Evolutionary conservation across 1,140 invertebrate species (phyloP).

Genomic region (Euwallacea fornicatus): DNA sequence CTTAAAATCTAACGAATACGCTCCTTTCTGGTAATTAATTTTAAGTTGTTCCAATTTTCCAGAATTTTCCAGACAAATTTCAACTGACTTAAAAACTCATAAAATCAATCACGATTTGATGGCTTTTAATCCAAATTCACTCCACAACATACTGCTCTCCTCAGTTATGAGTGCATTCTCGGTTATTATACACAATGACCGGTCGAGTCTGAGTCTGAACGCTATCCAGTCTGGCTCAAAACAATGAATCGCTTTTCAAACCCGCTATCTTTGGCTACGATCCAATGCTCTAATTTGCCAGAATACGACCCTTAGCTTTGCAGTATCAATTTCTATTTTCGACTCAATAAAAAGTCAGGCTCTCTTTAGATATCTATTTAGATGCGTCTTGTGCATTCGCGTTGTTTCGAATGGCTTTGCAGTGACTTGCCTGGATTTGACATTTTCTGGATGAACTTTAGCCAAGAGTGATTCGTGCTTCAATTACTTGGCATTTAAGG

Average conservation of each 20-base stretch:
- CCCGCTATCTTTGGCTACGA: slow-evolving; percentile 17
- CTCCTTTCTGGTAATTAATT: no score
- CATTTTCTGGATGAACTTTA: slow-evolving; percentile 21
- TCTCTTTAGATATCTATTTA: slow-evolving; percentile 32
- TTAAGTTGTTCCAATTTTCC: no score
- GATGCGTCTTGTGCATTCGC: slow-evolving; percentile 20
- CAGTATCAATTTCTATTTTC: slow-evolving; percentile 30
- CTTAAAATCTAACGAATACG: no score
- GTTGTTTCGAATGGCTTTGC: slow-evolving; percentile 13
- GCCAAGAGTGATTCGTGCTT: slow-evolving; percentile 14
- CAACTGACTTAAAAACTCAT: no score
- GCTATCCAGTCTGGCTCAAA: slow-evolving; percentile 13
- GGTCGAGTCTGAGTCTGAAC: slow-evolving; percentile 3
- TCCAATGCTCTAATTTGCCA: slow-evolving; percentile 27
- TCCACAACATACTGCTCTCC: not conserved
- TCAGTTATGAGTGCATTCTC: not conserved
- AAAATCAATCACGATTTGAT: no score
- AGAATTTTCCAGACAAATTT: no score
- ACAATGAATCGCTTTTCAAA: slow-evolving; percentile 27
- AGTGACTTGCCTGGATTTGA: slow-evolving; percentile 16
- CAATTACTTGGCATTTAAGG: slow-evolving; percentile 4
- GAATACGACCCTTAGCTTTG: slow-evolving; percentile 14
- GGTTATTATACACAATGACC: slow-evolving; percentile 13
- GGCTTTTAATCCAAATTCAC: not conserved
- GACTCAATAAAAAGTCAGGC: slow-evolving; percentile 22